A percentile compares a stretch with the other conserved stretches of the same genome.
These are phyloP conservation scores for Nomada ferruginata DNA, from an alignment of 2,888 invertebrate species.

Conservation along the genomic window DNA sequence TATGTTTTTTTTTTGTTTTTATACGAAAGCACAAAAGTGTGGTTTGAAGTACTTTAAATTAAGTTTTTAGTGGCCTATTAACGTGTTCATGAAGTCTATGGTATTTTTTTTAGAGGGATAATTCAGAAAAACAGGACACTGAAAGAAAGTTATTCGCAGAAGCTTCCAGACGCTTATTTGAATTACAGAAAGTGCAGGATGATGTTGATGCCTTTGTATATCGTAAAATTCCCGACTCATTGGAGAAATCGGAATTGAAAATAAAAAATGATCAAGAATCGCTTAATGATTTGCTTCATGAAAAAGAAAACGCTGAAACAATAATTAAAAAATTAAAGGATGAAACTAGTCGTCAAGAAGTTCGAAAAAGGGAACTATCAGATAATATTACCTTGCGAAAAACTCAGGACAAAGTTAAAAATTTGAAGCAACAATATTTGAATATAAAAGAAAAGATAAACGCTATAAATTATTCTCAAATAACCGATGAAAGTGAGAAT, in stretches of 20 bases:
- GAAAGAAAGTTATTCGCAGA: constrained; percentile 84
- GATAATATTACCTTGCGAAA: constrained; percentile 76
- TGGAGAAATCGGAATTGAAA: constrained; percentile 81
- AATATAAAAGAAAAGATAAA: constrained; percentile 85
- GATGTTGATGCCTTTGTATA: constrained; percentile 85
- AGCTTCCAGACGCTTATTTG: constrained; percentile 84
- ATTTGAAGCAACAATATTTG: constrained; percentile 77
- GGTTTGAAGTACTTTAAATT: neutral
- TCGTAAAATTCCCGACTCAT: constrained; percentile 73
- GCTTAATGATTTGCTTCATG: constrained; percentile 84
- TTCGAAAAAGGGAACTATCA: constrained; percentile 75
- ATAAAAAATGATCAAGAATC: constrained; percentile 81
- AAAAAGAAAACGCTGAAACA: constrained; percentile 85
- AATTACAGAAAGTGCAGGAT: constrained; percentile 85
- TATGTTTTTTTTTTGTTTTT: constrained; percentile 41
- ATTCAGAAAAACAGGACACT: constrained; percentile 81
- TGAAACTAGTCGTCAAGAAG: constrained; percentile 75
- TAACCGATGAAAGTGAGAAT: constrained; percentile 86
- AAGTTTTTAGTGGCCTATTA: neutral
- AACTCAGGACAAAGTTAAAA: constrained; percentile 74
- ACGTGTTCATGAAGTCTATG: neutral
- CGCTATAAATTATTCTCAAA: constrained; percentile 86
- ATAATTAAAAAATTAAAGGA: constrained; percentile 75
- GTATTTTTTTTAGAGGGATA: constrained; percentile 75
- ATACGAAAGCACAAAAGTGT: neutral